Percentiles rank a stretch among this genome's conserved stretches.
phyloP scores from a whole-genome alignment of 2,888 invertebrate genomes.

The Lumbricus terrestris region DNA sequence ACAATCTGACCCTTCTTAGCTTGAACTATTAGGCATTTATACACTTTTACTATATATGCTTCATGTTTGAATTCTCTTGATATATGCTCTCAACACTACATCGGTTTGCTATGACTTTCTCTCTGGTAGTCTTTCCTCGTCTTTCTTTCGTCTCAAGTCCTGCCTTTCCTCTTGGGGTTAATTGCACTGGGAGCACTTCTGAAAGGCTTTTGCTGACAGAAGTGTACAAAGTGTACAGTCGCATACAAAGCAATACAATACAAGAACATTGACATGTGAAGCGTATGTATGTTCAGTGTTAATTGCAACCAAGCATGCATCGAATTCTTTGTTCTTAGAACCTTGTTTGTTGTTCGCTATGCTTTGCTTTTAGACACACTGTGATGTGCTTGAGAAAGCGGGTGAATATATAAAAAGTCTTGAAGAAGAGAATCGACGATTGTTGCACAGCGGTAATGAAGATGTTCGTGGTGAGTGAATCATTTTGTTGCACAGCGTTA shows the following conservation, averaged over 20 bases:
- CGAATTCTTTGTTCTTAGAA: not conserved
- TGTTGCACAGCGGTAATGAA: not conserved
- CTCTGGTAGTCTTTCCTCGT: too few species aligned
- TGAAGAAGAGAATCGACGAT: conserved; percentile 6
- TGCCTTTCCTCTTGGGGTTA: too few species aligned
- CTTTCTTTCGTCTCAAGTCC: too few species aligned
- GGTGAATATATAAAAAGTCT: not conserved
- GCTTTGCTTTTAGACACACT: not conserved
- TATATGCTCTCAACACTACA: too few species aligned
- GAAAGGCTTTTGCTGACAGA: too few species aligned
- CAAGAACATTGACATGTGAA: too few species aligned
- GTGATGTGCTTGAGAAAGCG: conserved; percentile 11
- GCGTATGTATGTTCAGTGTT: too few species aligned
- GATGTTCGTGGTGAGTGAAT: not conserved
- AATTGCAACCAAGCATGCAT: not conserved
- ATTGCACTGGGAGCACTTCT: too few species aligned
- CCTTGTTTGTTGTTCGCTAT: not conserved
- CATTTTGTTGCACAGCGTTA: not conserved
- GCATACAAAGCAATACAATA: too few species aligned
- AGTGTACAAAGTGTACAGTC: too few species aligned
- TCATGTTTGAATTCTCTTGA: not conserved
- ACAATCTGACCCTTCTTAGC: not conserved
- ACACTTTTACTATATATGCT: not conserved
- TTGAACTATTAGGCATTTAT: not conserved
- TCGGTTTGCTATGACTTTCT: too few species aligned